Percentiles rank a stretch among this genome's conserved stretches.
Conservation (phyloP, 2,113 vertebrate species). For the Corythornis cristatus region DNA sequence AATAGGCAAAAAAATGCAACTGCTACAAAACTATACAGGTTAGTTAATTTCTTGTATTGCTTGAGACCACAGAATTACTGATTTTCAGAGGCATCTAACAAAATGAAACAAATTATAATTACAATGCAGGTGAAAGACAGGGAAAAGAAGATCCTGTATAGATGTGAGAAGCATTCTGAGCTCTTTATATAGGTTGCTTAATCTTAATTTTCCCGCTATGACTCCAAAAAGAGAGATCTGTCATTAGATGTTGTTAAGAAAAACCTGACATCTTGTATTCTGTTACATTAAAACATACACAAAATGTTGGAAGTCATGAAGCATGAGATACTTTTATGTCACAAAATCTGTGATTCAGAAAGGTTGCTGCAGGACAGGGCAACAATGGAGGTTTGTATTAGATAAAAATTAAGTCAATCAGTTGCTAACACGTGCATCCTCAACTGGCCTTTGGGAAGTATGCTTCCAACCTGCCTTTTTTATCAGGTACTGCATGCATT, state of each 20-base stretch:
- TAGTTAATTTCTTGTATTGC: neutral
- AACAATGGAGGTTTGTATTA: neutral
- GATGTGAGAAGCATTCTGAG: neutral
- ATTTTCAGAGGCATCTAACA: neutral
- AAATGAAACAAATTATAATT: neutral
- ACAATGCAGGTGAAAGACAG: neutral
- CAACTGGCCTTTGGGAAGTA: neutral
- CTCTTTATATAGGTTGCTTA: neutral
- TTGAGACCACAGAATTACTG: neutral
- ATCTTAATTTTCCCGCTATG: neutral
- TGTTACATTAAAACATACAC: neutral
- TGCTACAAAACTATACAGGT: neutral
- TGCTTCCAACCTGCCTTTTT: neutral
- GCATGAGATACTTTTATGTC: neutral
- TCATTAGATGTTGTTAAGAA: neutral
- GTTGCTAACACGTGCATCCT: neutral
- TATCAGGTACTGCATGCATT: neutral
- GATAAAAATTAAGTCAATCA: neutral
- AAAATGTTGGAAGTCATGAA: neutral
- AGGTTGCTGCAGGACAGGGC: neutral
- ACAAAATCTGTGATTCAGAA: neutral
- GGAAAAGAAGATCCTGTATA: neutral
- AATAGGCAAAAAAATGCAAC: neutral
- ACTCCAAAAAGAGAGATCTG: neutral
- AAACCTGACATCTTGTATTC: neutral